Conservation (phyloP, 2,797 vertebrate species). For the Poecile montanus region DNA sequence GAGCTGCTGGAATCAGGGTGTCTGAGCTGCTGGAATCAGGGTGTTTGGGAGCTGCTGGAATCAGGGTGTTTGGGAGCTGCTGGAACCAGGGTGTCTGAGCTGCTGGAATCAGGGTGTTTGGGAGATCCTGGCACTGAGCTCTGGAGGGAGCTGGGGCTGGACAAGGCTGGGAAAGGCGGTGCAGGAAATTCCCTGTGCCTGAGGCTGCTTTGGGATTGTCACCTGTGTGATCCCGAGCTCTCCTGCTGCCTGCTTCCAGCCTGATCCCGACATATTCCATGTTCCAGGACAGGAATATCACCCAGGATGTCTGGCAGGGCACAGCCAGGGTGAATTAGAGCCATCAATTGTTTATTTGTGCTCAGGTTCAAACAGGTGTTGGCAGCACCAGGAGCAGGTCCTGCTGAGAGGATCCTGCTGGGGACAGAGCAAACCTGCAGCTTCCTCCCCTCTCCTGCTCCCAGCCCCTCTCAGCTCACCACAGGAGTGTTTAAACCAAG, state of each 20-base stretch:
- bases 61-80: background rate
- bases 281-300: fast-evolving
- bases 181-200: background rate
- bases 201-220: background rate
- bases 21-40: background rate
- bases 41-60: background rate
- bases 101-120: background rate
- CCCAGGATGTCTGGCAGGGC: background rate
- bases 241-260: background rate
- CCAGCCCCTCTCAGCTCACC: background rate
- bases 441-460: background rate
- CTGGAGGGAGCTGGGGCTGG: background rate
- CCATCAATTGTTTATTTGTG: background rate
- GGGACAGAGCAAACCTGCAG: background rate
- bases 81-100: background rate
- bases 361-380: background rate
- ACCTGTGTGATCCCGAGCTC: background rate
- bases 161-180: background rate
- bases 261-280: fast-evolving
- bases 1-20: background rate
- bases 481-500: background rate
- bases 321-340: background rate
- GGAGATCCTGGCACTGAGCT: background rate
- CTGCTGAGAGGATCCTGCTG: background rate
- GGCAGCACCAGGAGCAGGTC: fast-evolving